Conservation (phyloP, 2,797 vertebrate genomes). For the Molothrus aeneus region DNA sequence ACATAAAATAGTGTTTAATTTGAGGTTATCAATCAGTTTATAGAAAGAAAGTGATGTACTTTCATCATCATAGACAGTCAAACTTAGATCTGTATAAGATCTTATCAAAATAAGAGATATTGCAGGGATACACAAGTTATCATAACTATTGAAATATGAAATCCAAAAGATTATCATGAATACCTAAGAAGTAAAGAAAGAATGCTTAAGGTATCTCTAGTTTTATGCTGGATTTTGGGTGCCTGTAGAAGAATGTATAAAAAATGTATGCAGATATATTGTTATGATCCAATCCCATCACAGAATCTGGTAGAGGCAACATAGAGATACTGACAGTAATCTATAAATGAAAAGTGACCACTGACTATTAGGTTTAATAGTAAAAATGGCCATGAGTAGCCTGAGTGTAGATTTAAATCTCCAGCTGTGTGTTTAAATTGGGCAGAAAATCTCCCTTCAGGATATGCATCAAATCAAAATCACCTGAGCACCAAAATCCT, state of each 20-base stretch:
- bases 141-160: not conserved
- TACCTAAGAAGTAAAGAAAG: not conserved
- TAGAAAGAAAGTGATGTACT: not conserved
- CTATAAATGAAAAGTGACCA: not conserved
- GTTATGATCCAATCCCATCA: not conserved
- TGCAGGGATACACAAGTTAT: not conserved
- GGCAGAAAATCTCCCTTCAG: not conserved
- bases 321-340: not conserved
- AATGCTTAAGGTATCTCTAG: not conserved
- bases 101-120: not conserved
- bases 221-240: not conserved
- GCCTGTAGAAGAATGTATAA: not conserved
- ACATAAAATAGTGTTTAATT: not conserved
- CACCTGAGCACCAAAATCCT: not conserved
- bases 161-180: not conserved
- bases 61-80: not conserved
- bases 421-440: not conserved
- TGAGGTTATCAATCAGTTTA: not conserved
- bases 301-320: not conserved
- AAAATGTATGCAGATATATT: not conserved
- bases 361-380: not conserved
- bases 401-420: not conserved
- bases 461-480: not conserved
- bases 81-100: not conserved
- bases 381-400: not conserved